Conservation (phyloP, 2,113 vertebrate genomes). For the Bubo scandiacus region DNA sequence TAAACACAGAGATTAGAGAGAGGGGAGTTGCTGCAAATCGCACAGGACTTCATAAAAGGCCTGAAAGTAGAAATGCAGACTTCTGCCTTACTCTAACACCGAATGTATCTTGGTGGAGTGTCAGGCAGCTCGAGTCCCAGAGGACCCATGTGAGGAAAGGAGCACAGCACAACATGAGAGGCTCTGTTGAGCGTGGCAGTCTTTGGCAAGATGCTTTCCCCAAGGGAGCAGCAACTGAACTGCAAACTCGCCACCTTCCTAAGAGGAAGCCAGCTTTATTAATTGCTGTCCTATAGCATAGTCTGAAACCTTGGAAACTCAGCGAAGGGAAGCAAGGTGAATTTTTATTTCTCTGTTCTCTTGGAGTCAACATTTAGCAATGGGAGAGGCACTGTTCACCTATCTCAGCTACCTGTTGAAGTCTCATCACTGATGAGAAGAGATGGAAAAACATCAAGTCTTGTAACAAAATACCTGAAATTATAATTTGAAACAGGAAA, state of each 20-base stretch:
- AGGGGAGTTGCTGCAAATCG: too few relatives aligned
- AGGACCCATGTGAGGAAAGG: not conserved
- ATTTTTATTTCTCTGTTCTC: not conserved
- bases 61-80: not conserved
- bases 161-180: too few relatives aligned
- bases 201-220: not conserved
- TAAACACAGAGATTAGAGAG: too few relatives aligned
- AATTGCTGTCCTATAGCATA: not conserved
- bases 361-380: not conserved
- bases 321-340: not conserved
- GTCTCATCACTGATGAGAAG: not conserved
- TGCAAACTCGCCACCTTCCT: not conserved
- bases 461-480: not conserved
- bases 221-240: not conserved
- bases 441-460: not conserved
- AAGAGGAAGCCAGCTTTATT: not conserved
- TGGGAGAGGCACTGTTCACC: not conserved
- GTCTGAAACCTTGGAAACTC: not conserved
- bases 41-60: not conserved
- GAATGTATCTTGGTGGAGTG: not conserved
- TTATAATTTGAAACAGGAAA: not conserved
- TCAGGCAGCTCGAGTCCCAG: not conserved
- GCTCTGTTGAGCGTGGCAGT: not conserved
- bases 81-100: not conserved
- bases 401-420: not conserved